phyloP scores from a whole-genome alignment of 1,140 invertebrate species.

The Plodia interpunctella region DNA sequence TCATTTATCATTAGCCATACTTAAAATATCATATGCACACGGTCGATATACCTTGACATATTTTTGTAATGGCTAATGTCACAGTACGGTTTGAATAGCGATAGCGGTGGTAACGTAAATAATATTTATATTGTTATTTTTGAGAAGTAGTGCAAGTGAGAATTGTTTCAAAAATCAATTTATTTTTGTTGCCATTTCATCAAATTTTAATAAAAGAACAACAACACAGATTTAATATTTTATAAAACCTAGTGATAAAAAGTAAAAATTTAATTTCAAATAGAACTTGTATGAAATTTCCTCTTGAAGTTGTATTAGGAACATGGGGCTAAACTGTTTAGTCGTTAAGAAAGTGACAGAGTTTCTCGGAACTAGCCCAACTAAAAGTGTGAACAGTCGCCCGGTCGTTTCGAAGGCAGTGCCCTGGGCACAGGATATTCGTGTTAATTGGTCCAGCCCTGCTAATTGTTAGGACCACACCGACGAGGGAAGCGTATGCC shows the following conservation, averaged over 20 bases:
- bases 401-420: conserved; percentile 37
- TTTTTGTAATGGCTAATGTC: not conserved
- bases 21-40: not conserved
- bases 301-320: not conserved
- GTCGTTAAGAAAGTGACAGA: not conserved
- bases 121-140: not conserved
- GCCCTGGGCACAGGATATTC: conserved; percentile 68
- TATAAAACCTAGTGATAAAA: too few species aligned
- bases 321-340: not conserved
- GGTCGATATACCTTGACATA: conserved; percentile 1
- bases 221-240: too few species aligned
- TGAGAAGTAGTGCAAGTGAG: too few species aligned
- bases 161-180: too few species aligned
- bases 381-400: conserved; percentile 11
- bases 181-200: too few species aligned
- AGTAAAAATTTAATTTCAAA: too few species aligned
- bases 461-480: conserved; percentile 69
- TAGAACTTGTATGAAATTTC: too few species aligned
- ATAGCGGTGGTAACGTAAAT: not conserved
- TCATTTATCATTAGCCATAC: not conserved
- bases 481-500: conserved; percentile 35
- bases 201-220: too few species aligned
- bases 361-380: not conserved
- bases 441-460: conserved; percentile 62
- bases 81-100: not conserved